Conservation (phyloP, 2,113 vertebrate species). For the Coptodon rendalli region DNA sequence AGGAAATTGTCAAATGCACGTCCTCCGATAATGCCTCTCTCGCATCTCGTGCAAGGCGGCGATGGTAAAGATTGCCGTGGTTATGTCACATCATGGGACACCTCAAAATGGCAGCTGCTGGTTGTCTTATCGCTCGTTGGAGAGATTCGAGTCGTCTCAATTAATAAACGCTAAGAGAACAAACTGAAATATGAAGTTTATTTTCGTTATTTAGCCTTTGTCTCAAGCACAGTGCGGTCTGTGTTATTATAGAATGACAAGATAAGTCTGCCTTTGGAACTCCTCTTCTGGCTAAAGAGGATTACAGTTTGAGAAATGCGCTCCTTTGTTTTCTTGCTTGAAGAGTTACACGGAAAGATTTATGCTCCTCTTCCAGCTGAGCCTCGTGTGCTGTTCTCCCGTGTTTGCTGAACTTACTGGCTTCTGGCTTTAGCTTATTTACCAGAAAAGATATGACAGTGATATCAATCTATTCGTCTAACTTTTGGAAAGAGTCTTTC, state of each 20-base stretch:
- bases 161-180: background rate
- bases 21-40: background rate
- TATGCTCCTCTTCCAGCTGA: background rate
- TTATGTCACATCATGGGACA: background rate
- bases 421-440: background rate
- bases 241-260: background rate
- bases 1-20: constrained; percentile 10
- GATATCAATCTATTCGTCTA: background rate
- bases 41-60: background rate
- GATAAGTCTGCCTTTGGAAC: background rate
- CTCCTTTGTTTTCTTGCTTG: background rate
- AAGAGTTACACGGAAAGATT: background rate
- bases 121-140: background rate
- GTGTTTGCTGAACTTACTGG: background rate
- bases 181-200: background rate
- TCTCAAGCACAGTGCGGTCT: background rate
- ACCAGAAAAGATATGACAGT: background rate
- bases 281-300: background rate
- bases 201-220: background rate
- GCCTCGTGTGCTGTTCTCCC: background rate
- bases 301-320: background rate
- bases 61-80: background rate
- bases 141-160: background rate
- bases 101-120: background rate
- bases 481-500: background rate